phyloP scores from a whole-genome alignment of 2,113 vertebrate species.

The Pteronura brasiliensis region DNA sequence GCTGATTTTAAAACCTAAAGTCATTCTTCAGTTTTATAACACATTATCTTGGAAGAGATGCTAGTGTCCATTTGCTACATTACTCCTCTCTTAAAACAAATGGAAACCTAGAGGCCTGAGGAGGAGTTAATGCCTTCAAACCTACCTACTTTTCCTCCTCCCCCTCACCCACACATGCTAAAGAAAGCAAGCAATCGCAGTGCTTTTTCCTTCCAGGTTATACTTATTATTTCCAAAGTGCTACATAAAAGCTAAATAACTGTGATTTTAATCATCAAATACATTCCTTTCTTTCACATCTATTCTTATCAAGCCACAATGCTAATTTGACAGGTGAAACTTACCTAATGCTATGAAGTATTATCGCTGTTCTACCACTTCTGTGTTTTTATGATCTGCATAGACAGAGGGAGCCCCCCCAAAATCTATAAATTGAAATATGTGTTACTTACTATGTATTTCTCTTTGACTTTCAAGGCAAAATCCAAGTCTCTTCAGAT shows the following conservation, averaged over 20 bases:
- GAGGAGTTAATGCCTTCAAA: background rate
- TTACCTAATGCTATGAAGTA: background rate
- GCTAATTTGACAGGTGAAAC: background rate
- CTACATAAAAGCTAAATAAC: background rate
- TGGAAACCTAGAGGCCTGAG: background rate
- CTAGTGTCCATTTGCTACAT: background rate
- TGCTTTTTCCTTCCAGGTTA: background rate
- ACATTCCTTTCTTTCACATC: background rate
- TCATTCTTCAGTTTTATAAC: background rate
- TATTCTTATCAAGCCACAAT: background rate
- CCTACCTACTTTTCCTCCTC: accelerated
- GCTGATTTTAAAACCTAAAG: background rate
- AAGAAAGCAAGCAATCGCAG: background rate
- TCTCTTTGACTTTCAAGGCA: background rate
- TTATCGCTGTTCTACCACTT: background rate
- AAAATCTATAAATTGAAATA: background rate
- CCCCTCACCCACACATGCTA: background rate
- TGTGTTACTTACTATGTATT: background rate
- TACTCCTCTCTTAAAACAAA: background rate
- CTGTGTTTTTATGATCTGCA: background rate
- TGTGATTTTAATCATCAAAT: background rate
- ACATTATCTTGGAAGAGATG: background rate
- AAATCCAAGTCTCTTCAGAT: background rate
- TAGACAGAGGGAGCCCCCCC: background rate
- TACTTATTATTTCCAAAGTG: background rate